phyloP scores from a whole-genome alignment of 2,888 invertebrate species.

The Hirtodrosophila histrioides region DNA sequence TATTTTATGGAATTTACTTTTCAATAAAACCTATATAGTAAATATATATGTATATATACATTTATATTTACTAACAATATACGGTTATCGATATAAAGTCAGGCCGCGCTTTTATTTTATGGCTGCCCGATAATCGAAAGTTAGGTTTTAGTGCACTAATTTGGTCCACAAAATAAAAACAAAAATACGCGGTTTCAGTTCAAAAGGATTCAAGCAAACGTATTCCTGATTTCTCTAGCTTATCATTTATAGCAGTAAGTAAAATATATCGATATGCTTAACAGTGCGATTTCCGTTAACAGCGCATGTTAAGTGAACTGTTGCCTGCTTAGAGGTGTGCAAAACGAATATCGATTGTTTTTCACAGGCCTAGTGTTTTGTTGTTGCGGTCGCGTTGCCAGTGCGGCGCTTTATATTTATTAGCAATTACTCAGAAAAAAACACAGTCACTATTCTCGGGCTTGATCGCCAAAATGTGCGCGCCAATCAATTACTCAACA shows the following conservation, averaged over 20 bases:
- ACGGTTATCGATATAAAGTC: constrained; percentile 1
- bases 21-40: not conserved
- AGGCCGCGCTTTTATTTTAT: not conserved
- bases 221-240: too few relatives aligned
- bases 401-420: constrained; percentile 40
- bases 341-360: constrained; percentile 24
- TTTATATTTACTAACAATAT: not conserved
- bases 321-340: constrained; percentile 21
- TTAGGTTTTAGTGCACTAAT: too few relatives aligned
- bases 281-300: constrained; percentile 9
- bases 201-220: too few relatives aligned
- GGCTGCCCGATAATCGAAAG: not conserved
- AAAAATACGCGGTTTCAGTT: too few relatives aligned
- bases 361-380: constrained; percentile 27
- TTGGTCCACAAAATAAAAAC: too few relatives aligned
- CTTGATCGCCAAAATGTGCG: constrained; percentile 40
- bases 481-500: constrained; percentile 35
- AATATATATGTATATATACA: too few relatives aligned
- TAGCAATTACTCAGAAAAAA: constrained; percentile 43
- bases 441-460: constrained; percentile 45
- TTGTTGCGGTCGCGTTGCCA: constrained; percentile 44
- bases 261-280: constrained; percentile 4
- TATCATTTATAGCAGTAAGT: not conserved
- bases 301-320: constrained; percentile 12
- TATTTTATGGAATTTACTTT: too few relatives aligned